phyloP scores from a whole-genome alignment of 2,888 invertebrate genomes.

The Andrena marginata region DNA sequence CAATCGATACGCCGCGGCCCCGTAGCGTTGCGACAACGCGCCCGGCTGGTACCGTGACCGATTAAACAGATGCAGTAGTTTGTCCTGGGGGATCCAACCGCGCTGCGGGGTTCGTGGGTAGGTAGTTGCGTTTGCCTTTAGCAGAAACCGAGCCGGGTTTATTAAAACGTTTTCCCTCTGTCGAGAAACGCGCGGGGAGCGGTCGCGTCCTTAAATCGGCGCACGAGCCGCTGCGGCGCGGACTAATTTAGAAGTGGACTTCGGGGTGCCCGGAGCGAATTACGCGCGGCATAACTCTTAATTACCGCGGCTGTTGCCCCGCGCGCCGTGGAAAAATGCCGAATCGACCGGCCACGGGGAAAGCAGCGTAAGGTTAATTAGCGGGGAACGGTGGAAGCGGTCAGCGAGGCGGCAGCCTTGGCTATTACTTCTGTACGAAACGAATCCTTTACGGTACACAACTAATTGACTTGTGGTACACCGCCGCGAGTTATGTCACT shows the following conservation, averaged over 20 bases:
- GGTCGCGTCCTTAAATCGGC: constrained; percentile 4
- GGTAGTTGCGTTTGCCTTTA: constrained; percentile 12
- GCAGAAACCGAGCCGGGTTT: constrained; percentile 27
- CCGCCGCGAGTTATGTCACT: constrained; percentile 72
- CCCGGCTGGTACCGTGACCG: constrained; percentile 13
- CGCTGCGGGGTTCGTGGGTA: too few species aligned
- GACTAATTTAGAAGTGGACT: constrained; percentile 21
- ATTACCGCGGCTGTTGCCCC: constrained; percentile 22
- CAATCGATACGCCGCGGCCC: constrained; percentile 39
- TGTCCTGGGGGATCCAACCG: constrained; percentile 21
- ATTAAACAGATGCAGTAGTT: constrained; percentile 38
- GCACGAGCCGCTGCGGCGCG: neutral
- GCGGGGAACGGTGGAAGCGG: constrained; percentile 49
- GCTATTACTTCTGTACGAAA: constrained; percentile 55
- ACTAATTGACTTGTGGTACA: constrained; percentile 73
- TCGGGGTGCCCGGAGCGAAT: constrained; percentile 8
- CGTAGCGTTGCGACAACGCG: constrained; percentile 14
- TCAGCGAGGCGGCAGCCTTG: constrained; percentile 46
- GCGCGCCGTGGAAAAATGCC: neutral
- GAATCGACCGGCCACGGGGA: constrained; percentile 4
- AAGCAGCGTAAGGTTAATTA: constrained; percentile 68
- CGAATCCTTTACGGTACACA: constrained; percentile 60
- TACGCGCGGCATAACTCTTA: constrained; percentile 48
- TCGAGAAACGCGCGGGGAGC: constrained; percentile 14
- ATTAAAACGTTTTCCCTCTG: constrained; percentile 26